Evolutionary conservation across 2,888 invertebrate species (phyloP).

Genomic region (Agrochola litura): DNA sequence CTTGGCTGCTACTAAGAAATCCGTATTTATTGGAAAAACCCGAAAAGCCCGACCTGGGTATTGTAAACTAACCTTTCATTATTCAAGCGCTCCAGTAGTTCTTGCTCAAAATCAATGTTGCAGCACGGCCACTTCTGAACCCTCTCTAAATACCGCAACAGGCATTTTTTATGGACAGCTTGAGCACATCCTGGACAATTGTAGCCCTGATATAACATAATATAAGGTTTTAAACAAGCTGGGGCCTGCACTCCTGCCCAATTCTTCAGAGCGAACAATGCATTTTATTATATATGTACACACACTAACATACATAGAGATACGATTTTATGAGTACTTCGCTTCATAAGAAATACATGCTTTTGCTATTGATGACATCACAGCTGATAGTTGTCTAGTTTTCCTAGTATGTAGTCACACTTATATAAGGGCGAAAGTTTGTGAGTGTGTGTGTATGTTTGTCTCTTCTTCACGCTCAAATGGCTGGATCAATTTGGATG

Average conservation of each 20-base stretch:
- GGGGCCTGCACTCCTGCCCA: no score
- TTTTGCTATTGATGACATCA: not conserved
- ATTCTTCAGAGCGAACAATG: not conserved
- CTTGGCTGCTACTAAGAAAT: no score
- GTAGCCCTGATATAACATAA: conserved; percentile 78
- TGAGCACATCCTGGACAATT: conserved; percentile 82
- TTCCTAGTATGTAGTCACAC: no score
- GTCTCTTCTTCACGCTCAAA: no score
- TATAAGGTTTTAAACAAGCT: not conserved
- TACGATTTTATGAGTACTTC: not conserved
- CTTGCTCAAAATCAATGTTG: conserved; percentile 76
- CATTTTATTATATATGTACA: not conserved
- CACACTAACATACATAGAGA: no score
- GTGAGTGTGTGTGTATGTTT: no score
- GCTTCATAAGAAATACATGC: not conserved
- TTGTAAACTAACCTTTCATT: conserved; percentile 70
- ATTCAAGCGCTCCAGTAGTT: conserved; percentile 78
- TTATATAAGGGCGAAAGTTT: no score
- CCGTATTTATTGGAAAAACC: no score
- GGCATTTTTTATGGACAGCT: conserved; percentile 83
- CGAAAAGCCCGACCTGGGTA: no score
- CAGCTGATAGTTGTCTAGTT: not conserved
- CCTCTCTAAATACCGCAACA: conserved; percentile 79
- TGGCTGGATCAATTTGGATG: no score
- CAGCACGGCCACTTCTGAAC: conserved; percentile 87